These are phyloP conservation scores for Temnopleurus reevesii DNA, from an alignment of 53 echinoderm and acorn worm species.

Conservation along the genomic window DNA sequence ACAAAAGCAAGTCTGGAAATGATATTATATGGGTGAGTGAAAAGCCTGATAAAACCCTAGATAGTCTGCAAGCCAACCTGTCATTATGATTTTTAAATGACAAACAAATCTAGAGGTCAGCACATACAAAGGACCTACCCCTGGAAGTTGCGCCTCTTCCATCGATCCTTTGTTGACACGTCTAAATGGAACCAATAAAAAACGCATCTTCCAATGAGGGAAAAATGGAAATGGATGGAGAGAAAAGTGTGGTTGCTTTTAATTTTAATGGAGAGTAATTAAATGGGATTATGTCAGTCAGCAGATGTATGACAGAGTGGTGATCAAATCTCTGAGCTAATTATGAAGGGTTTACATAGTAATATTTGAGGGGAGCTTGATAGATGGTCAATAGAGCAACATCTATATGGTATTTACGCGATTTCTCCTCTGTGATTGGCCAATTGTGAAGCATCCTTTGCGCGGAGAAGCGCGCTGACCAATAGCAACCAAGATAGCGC, in stretches of 20 bases:
- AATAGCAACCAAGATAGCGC: too few relatives aligned
- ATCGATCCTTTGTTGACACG: neutral
- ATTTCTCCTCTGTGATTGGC: too few relatives aligned
- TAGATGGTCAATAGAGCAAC: constrained; percentile 28
- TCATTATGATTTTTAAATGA: constrained; percentile 6
- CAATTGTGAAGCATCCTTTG: too few relatives aligned
- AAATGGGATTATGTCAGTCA: constrained; percentile 28
- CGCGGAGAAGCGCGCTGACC: too few relatives aligned
- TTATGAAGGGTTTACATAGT: neutral
- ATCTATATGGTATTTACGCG: neutral
- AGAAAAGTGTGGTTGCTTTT: neutral
- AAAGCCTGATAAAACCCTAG: constrained; percentile 15
- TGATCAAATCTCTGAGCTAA: constrained; percentile 20
- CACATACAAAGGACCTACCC: neutral
- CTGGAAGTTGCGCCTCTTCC: neutral
- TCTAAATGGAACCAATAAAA: constrained; percentile 10
- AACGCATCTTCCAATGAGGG: neutral
- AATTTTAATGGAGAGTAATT: constrained; percentile 20
- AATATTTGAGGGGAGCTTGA: constrained; percentile 17
- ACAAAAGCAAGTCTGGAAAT: constrained; percentile 21
- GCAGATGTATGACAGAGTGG: neutral
- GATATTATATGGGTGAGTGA: constrained; percentile 35
- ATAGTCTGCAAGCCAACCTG: neutral
- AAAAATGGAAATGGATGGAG: neutral
- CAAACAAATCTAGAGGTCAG: constrained; percentile 6